phyloP scores from a whole-genome alignment of 1,140 invertebrate genomes.

The Nasonia vitripennis region DNA sequence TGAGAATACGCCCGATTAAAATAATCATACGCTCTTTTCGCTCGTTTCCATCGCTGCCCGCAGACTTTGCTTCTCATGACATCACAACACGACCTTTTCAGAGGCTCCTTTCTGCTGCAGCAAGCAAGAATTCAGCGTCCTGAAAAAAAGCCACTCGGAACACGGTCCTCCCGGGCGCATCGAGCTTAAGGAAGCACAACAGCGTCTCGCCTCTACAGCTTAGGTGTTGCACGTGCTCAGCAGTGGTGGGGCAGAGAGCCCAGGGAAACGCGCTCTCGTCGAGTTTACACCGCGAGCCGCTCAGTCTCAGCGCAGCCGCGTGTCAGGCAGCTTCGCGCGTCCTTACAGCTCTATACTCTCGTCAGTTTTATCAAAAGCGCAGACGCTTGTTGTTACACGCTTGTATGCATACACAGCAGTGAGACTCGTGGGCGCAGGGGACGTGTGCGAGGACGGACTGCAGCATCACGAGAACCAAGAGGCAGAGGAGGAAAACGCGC shows the following conservation, averaged over 20 bases:
- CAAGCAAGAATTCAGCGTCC: no score
- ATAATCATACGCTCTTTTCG: no score
- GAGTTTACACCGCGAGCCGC: not conserved
- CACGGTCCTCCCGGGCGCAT: no score
- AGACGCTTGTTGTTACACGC: not conserved
- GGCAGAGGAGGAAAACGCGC: constrained; percentile 1
- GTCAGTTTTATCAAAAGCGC: not conserved
- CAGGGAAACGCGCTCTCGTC: not conserved
- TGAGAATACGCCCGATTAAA: no score
- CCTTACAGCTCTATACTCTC: no score
- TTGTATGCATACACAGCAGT: not conserved
- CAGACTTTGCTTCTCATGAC: no score
- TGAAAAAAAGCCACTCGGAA: no score
- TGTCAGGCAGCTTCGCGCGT: not conserved
- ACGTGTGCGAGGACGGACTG: not conserved
- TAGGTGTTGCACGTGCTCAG: not conserved
- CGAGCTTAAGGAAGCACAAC: no score
- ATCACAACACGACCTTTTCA: no score
- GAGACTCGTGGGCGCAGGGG: not conserved
- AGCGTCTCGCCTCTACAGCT: no score
- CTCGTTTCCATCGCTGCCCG: no score
- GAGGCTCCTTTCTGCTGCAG: no score
- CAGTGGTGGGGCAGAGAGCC: not conserved
- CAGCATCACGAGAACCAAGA: constrained; percentile 8
- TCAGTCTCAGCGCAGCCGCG: constrained; percentile 42